These are phyloP conservation scores for Bradypodion ventrale DNA, from an alignment of 2,797 vertebrate species.

Conservation along the genomic window DNA sequence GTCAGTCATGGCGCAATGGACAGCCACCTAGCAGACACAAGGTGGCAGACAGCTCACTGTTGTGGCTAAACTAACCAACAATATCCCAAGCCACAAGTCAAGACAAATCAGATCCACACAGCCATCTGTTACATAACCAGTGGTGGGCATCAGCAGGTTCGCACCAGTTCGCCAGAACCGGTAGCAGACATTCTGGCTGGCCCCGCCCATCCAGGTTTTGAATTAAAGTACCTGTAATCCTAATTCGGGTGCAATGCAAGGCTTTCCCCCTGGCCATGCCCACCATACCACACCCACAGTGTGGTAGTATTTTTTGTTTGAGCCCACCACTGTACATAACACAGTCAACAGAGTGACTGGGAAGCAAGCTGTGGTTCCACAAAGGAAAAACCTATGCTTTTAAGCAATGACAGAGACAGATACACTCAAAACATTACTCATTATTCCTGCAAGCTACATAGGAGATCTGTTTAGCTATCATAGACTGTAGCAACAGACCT, in stretches of 20 bases:
- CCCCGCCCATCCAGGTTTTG: too few relatives aligned
- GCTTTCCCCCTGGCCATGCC: too few relatives aligned
- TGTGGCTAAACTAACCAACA: neutral
- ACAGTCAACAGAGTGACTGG: too few relatives aligned
- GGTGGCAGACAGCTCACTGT: neutral
- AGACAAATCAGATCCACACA: neutral
- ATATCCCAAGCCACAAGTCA: neutral
- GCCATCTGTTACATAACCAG: too few relatives aligned
- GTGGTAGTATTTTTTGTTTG: too few relatives aligned
- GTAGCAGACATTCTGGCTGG: too few relatives aligned
- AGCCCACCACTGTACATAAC: too few relatives aligned
- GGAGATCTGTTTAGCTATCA: neutral
- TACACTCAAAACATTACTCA: neutral
- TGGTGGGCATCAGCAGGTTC: too few relatives aligned
- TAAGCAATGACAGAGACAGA: neutral
- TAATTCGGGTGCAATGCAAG: too few relatives aligned
- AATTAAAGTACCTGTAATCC: too few relatives aligned
- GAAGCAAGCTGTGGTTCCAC: neutral
- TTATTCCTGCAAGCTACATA: neutral
- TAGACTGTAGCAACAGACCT: neutral
- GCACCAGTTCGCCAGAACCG: too few relatives aligned
- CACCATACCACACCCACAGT: too few relatives aligned
- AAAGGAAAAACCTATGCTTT: neutral
- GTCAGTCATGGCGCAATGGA: constrained; percentile 29
- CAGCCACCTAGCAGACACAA: constrained; percentile 22